Evolutionary conservation across 2,888 invertebrate species (phyloP).

Genomic region (Drosophila nigricruria): DNA sequence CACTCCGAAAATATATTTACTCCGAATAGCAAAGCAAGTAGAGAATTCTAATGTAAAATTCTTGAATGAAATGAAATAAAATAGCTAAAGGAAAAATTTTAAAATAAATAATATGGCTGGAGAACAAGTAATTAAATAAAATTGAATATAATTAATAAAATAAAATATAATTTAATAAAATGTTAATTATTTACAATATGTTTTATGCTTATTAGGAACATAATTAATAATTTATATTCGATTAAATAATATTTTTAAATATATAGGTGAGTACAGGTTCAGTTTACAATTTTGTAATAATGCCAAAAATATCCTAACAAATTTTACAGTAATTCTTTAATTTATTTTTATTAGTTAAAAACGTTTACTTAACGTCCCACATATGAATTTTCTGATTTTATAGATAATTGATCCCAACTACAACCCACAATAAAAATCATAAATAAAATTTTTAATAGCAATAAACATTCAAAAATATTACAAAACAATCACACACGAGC

Average conservation of each 20-base stretch:
- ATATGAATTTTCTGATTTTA: not conserved
- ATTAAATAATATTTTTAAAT: too few relatives aligned
- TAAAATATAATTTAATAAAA: not conserved
- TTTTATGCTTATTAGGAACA: not conserved
- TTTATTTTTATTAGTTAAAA: not conserved
- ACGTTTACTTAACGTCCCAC: not conserved
- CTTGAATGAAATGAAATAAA: not conserved
- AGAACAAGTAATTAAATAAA: not conserved
- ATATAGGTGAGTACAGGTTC: too few relatives aligned
- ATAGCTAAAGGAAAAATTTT: not conserved
- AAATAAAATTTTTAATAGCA: not conserved
- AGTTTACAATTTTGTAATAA: not conserved
- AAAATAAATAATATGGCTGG: not conserved
- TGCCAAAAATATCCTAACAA: not conserved
- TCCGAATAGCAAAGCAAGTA: conserved; percentile 54
- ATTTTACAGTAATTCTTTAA: not conserved
- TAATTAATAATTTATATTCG: not conserved
- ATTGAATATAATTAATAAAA: not conserved
- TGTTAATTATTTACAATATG: not conserved
- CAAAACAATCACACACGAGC: not conserved
- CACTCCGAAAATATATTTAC: conserved; percentile 59
- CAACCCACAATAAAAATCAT: not conserved
- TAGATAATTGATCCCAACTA: not conserved
- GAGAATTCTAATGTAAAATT: conserved; percentile 16
- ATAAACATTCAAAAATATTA: conserved; percentile 7